Evolutionary conservation across 2,797 vertebrate genomes (phyloP).

Genomic region (Coranthus polyacanthus): DNA sequence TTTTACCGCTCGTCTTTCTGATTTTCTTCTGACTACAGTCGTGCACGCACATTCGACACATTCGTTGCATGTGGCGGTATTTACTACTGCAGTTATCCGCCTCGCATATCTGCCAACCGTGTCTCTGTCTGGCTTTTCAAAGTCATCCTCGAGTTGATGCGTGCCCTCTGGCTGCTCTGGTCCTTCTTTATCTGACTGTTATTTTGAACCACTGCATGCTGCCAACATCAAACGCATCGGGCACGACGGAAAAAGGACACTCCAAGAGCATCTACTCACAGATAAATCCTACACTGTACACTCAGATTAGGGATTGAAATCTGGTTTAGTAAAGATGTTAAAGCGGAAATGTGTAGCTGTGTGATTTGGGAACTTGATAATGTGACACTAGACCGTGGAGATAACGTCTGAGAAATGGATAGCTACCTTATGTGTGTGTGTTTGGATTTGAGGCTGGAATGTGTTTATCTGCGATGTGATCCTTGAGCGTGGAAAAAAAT

Average conservation of each 20-base stretch:
- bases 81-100: slow-evolving; percentile 14
- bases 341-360: not conserved
- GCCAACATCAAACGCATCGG: slow-evolving; percentile 47
- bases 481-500: slow-evolving; percentile 3
- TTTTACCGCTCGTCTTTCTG: slow-evolving; percentile 4
- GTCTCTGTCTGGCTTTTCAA: slow-evolving; percentile 8
- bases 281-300: not conserved
- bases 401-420: slow-evolving; percentile 21
- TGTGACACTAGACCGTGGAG: slow-evolving; percentile 14
- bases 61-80: slow-evolving; percentile 9
- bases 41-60: slow-evolving; percentile 14
- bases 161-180: slow-evolving; percentile 14
- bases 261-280: slow-evolving; percentile 34
- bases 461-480: slow-evolving; percentile 21
- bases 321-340: slow-evolving; percentile 9
- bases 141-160: not conserved
- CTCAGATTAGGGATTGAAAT: slow-evolving; percentile 23
- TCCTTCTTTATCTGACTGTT: slow-evolving; percentile 34
- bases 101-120: slow-evolving; percentile 9
- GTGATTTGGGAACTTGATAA: slow-evolving; percentile 14
- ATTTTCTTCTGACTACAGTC: not conserved
- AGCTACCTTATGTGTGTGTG: not conserved
- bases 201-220: slow-evolving; percentile 38
- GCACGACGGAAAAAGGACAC: slow-evolving; percentile 46
- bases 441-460: slow-evolving; percentile 1